Conservation (phyloP, 2,888 invertebrate genomes). For the Hypercompe scribonia region DNA sequence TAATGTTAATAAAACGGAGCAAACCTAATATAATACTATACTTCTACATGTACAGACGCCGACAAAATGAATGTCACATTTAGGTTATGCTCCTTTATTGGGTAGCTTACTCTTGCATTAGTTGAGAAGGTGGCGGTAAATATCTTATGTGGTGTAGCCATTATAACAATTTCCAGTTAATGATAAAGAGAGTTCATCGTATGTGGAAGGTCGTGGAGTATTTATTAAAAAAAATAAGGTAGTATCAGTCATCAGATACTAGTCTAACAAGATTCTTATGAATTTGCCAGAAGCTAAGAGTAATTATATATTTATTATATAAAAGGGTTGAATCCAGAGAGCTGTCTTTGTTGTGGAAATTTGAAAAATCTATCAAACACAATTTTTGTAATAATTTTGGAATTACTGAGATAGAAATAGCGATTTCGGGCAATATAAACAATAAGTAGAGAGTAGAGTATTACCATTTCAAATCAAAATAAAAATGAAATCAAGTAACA, state of each 20-base stretch:
- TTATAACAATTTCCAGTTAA: not conserved
- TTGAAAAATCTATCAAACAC: not conserved
- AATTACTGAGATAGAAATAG: not conserved
- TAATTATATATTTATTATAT: not conserved
- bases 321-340: not conserved
- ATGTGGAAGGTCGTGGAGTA: not conserved
- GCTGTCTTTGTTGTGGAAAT: not conserved
- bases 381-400: not conserved
- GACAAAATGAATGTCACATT: slow-evolving; percentile 35
- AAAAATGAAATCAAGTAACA: too few species aligned
- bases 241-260: not conserved
- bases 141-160: not conserved
- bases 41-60: slow-evolving; percentile 18
- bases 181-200: not conserved
- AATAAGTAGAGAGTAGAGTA: too few species aligned
- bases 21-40: slow-evolving; percentile 28
- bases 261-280: not conserved
- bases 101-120: slow-evolving; percentile 42
- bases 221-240: not conserved
- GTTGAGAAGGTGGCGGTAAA: not conserved
- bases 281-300: not conserved
- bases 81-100: slow-evolving; percentile 48
- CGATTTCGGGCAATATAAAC: not conserved
- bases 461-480: too few species aligned
- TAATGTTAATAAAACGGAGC: slow-evolving; percentile 30